A percentile compares a stretch with the other conserved stretches of the same genome.
These are phyloP conservation scores for Nomia melanderi DNA, from an alignment of 1,140 invertebrate genomes.

Conservation along the genomic window DNA sequence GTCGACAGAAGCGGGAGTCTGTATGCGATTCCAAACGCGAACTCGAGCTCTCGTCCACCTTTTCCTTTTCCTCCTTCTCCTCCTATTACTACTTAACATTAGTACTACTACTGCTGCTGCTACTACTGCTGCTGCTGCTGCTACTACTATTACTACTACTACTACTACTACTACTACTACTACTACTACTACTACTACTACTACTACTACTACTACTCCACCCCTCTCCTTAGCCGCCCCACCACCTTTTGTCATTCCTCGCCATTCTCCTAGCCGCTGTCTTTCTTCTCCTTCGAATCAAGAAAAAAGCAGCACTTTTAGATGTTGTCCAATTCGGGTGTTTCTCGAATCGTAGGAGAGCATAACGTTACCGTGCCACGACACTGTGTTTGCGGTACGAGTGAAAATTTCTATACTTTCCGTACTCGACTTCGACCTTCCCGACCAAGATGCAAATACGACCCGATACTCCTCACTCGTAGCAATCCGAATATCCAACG, in stretches of 20 bases:
- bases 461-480: too few relatives aligned
- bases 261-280: neutral
- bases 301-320: neutral
- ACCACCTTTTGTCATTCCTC: neutral
- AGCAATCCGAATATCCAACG: neutral
- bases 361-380: neutral
- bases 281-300: neutral
- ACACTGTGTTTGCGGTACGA: too few relatives aligned
- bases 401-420: neutral
- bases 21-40: constrained; percentile 33
- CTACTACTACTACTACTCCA: neutral
- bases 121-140: neutral
- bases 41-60: constrained; percentile 8
- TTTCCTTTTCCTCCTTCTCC: too few relatives aligned
- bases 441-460: too few relatives aligned
- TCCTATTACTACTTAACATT: too few relatives aligned
- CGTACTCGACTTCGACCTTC: too few relatives aligned
- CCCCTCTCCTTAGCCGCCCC: too few relatives aligned
- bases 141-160: too few relatives aligned
- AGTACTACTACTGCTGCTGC: neutral
- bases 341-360: neutral
- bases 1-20: constrained; percentile 32
- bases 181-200: too few relatives aligned
- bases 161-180: too few relatives aligned
- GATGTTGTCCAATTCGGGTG: neutral